Evolutionary conservation across 2,113 vertebrate genomes (phyloP).

Genomic region (Grantiella picta): DNA sequence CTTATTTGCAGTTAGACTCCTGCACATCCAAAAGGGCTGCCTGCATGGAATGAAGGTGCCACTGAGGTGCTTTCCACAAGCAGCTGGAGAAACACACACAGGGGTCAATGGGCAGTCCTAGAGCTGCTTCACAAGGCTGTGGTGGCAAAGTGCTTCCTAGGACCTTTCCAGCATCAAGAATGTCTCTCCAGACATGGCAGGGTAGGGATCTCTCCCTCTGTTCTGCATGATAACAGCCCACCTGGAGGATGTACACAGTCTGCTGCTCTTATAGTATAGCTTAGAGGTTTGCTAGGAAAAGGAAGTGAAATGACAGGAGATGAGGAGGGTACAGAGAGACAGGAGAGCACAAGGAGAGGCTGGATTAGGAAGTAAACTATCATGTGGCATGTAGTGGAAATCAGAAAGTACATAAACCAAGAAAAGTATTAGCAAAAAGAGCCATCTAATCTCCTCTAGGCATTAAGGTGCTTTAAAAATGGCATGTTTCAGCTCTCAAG

Average conservation of each 20-base stretch:
- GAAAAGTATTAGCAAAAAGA: background rate
- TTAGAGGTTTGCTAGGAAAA: background rate
- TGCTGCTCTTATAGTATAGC: background rate
- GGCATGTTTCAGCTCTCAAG: background rate
- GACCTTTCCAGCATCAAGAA: background rate
- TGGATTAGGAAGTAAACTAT: background rate
- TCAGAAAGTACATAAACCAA: background rate
- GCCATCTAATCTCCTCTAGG: background rate
- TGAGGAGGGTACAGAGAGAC: background rate
- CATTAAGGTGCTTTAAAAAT: background rate
- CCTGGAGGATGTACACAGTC: background rate
- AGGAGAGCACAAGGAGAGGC: background rate
- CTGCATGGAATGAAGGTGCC: background rate
- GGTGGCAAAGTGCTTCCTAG: background rate
- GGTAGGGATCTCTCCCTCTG: background rate
- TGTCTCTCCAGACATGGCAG: fast-evolving
- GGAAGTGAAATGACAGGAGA: background rate
- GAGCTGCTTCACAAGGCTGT: background rate
- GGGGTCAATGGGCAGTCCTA: background rate
- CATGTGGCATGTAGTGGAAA: background rate
- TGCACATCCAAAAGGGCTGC: background rate
- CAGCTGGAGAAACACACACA: background rate
- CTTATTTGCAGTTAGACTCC: background rate
- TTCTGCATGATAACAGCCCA: background rate
- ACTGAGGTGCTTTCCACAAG: background rate